Percentiles rank a stretch among this genome's conserved stretches.
These are phyloP conservation scores for Gandaritis pyraliata DNA, from an alignment of 2,888 invertebrate species.

Conservation along the genomic window DNA sequence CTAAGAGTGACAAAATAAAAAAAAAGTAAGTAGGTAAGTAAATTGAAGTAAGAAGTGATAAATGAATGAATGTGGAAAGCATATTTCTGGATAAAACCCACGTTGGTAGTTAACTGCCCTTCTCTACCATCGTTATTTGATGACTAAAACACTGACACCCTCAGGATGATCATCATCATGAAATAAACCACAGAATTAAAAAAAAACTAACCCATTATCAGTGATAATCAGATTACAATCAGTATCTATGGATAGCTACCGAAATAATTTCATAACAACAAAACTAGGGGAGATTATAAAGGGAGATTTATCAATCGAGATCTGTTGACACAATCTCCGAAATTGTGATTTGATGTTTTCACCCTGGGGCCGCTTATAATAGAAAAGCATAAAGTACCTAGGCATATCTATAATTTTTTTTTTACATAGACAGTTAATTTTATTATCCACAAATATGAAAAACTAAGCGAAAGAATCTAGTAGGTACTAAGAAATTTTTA, in stretches of 20 bases:
- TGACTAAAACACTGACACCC: constrained; percentile 4
- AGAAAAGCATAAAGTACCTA: background rate
- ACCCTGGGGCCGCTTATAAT: constrained; percentile 11
- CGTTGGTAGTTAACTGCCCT: too few relatives aligned
- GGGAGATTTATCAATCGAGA: constrained; percentile 56
- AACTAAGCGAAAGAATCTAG: too few relatives aligned
- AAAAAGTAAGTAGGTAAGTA: too few relatives aligned
- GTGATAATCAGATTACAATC: constrained; percentile 20
- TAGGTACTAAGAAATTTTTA: too few relatives aligned
- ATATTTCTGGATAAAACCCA: too few relatives aligned
- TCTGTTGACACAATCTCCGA: constrained; percentile 71
- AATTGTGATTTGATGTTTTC: constrained; percentile 74
- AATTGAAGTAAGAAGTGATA: too few relatives aligned
- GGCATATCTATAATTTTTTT: too few relatives aligned
- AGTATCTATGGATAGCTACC: constrained; percentile 32
- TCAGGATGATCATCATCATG: background rate
- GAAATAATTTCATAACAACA: constrained; percentile 50
- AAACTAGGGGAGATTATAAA: constrained; percentile 65
- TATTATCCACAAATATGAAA: too few relatives aligned
- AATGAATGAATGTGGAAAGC: too few relatives aligned
- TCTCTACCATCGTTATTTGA: background rate
- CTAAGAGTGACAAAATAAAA: too few relatives aligned
- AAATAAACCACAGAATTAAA: constrained; percentile 13
- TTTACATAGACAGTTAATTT: too few relatives aligned
- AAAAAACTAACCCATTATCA: constrained; percentile 18